Evolutionary conservation across 92 coral and sea anemone species (phyloP).

Genomic region (Parazoanthus swiftii): DNA sequence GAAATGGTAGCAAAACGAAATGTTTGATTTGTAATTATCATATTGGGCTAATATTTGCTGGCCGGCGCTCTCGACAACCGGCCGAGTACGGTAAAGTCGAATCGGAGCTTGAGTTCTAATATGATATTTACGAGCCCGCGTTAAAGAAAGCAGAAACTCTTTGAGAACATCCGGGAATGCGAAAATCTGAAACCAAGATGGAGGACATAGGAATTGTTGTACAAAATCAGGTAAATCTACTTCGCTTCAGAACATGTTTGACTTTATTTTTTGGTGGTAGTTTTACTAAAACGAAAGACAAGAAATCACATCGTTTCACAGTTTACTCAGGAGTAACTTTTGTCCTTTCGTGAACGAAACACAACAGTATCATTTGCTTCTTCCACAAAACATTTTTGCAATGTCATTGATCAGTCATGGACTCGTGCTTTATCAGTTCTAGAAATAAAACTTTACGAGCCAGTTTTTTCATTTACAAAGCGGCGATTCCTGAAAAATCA

Average conservation of each 20-base stretch:
- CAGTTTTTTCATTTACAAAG: neutral
- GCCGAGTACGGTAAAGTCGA: no score
- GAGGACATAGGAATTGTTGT: constrained; percentile 95
- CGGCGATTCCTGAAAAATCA: neutral
- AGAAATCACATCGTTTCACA: neutral
- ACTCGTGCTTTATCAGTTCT: neutral
- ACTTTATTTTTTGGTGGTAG: neutral
- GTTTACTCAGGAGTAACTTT: neutral
- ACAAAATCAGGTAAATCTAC: constrained; percentile 74
- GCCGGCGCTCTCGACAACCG: no score
- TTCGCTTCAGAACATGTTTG: neutral
- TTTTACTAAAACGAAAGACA: neutral
- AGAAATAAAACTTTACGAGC: neutral
- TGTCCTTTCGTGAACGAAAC: neutral
- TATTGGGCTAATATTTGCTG: no score
- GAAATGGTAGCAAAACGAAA: no score
- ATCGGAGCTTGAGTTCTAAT: no score
- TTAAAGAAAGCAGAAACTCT: constrained; percentile 32
- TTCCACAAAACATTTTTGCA: neutral
- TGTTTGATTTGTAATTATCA: no score
- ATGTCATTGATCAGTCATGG: constrained; percentile 14
- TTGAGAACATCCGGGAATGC: constrained; percentile 65
- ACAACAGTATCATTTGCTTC: neutral
- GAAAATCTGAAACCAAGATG: constrained; percentile 68
- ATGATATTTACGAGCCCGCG: constrained; percentile 32